These are phyloP conservation scores for Palythoa heliodiscus DNA, from an alignment of 92 coral and sea anemone genomes.

Conservation along the genomic window DNA sequence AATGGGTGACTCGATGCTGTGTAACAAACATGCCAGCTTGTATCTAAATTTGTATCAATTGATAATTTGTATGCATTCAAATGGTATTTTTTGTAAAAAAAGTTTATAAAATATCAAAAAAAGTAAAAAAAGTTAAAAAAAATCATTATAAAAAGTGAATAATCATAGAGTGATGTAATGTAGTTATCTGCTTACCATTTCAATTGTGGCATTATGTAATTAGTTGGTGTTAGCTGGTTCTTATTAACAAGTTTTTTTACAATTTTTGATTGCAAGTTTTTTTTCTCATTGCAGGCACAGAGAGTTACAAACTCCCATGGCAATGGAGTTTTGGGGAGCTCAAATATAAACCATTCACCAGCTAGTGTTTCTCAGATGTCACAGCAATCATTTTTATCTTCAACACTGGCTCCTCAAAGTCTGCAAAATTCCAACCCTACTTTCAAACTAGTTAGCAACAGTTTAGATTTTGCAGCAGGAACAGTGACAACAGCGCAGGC, in stretches of 20 bases:
- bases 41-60: too few species aligned
- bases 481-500: neutral
- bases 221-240: neutral
- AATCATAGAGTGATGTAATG: too few species aligned
- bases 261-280: neutral
- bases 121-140: too few species aligned
- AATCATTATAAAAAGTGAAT: too few species aligned
- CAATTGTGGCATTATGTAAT: neutral
- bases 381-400: constrained; percentile 2
- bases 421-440: constrained; percentile 21
- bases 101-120: too few species aligned
- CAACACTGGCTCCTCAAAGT: constrained; percentile 1
- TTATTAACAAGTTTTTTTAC: neutral
- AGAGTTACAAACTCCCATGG: neutral
- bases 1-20: too few species aligned
- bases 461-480: neutral
- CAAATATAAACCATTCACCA: constrained; percentile 10
- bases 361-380: constrained; percentile 19
- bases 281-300: neutral
- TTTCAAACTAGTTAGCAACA: neutral
- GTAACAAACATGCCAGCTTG: too few species aligned
- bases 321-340: constrained; percentile 18
- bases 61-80: too few species aligned
- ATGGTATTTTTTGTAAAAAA: too few species aligned
- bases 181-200: too few species aligned